phyloP scores from a whole-genome alignment of 2,888 invertebrate genomes.

The Habroteleia sp. region DNA sequence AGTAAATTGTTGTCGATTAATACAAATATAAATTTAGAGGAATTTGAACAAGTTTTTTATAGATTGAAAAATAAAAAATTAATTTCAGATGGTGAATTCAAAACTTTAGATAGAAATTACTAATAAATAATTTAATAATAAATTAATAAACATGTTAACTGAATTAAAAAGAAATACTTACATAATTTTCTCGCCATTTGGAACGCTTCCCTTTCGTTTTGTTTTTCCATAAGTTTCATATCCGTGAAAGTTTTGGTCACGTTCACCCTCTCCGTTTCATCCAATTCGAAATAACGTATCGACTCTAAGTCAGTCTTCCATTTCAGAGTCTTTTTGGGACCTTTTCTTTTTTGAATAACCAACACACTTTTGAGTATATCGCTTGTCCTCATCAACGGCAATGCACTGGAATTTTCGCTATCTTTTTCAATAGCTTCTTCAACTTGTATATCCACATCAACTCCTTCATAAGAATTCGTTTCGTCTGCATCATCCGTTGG shows the following conservation, averaged over 20 bases:
- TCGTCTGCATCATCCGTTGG: constrained; percentile 75
- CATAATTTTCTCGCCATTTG: constrained; percentile 88
- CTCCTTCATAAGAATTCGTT: constrained; percentile 72
- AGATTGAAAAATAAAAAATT: too few species aligned
- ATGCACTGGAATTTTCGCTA: constrained; percentile 68
- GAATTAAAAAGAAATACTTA: too few species aligned
- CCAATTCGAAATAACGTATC: constrained; percentile 94
- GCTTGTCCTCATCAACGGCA: constrained; percentile 68
- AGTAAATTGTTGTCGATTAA: too few species aligned
- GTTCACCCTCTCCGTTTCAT: constrained; percentile 97
- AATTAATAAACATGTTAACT: constrained; percentile 34
- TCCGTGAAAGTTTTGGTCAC: constrained; percentile 95
- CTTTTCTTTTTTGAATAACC: constrained; percentile 87
- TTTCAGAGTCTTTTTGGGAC: constrained; percentile 89
- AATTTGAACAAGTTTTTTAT: background rate
- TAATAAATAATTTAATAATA: constrained; percentile 1
- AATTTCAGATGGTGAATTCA: too few species aligned
- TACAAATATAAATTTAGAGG: too few species aligned
- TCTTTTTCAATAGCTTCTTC: constrained; percentile 64
- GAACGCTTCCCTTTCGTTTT: constrained; percentile 91
- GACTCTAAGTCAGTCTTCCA: constrained; percentile 93
- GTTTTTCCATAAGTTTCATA: constrained; percentile 94
- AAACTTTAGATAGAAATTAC: too few species aligned
- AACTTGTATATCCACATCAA: constrained; percentile 66
- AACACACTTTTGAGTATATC: constrained; percentile 89